Percentiles rank a stretch among this genome's conserved stretches.
phyloP scores from a whole-genome alignment of 2,797 vertebrate genomes.

The Alectoris magna region DNA sequence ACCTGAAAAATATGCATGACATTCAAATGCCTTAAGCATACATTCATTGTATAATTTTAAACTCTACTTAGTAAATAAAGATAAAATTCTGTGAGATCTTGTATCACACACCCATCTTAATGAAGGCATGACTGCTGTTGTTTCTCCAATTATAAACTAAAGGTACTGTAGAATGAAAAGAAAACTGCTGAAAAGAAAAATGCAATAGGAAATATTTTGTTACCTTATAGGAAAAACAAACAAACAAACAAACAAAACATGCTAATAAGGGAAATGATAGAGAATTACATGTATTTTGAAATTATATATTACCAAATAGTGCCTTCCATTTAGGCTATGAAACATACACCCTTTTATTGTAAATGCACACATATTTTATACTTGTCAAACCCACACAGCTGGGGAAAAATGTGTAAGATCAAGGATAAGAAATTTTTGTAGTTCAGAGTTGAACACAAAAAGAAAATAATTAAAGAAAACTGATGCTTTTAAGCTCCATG shows the following conservation, averaged over 20 bases:
- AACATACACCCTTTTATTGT: background rate
- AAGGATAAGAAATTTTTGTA: background rate
- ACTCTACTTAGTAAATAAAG: conserved; percentile 13
- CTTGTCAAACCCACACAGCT: background rate
- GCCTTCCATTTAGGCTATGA: background rate
- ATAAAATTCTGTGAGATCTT: background rate
- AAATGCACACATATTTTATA: background rate
- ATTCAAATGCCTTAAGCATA: background rate
- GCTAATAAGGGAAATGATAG: background rate
- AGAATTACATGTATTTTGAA: background rate
- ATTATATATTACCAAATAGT: background rate
- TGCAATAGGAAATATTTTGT: background rate
- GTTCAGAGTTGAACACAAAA: background rate
- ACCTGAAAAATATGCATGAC: background rate
- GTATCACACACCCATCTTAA: background rate
- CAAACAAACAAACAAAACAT: too few species aligned
- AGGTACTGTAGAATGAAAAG: background rate
- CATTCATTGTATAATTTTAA: background rate
- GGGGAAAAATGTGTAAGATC: background rate
- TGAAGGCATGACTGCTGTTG: background rate
- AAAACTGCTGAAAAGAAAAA: background rate
- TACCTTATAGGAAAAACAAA: background rate
- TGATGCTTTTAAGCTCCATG: background rate
- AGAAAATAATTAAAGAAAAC: background rate
- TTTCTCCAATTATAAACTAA: background rate